A percentile compares a stretch with the other conserved stretches of the same genome.
Conservation (phyloP, 2,888 invertebrate species). For the Orchesella flavescens region DNA sequence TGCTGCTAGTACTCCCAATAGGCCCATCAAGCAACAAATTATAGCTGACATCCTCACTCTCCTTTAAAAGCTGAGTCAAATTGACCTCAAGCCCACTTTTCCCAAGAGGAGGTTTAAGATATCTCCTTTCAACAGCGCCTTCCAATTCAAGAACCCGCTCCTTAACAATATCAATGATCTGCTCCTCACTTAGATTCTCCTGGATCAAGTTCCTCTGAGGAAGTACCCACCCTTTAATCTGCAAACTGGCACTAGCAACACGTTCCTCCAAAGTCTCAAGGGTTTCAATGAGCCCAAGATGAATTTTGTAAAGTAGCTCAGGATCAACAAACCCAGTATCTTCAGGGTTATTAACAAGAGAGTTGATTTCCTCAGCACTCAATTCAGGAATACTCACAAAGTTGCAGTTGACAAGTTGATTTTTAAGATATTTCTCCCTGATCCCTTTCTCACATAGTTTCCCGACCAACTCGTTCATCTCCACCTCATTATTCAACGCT, state of each 20-base stretch:
- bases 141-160: slow-evolving; percentile 88
- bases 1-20: slow-evolving; percentile 27
- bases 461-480: slow-evolving; percentile 41
- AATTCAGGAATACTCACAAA: slow-evolving; percentile 46
- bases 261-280: slow-evolving; percentile 92
- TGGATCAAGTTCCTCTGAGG: slow-evolving; percentile 21
- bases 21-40: slow-evolving; percentile 29
- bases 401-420: slow-evolving; percentile 2
- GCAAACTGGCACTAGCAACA: slow-evolving; percentile 90
- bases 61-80: slow-evolving; percentile 57
- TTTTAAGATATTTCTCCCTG: slow-evolving; percentile 62
- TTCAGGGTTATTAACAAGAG: not conserved
- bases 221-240: slow-evolving; percentile 79
- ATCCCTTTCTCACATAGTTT: slow-evolving; percentile 62
- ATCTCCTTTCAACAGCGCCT: slow-evolving; percentile 92
- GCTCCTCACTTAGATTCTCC: slow-evolving; percentile 50
- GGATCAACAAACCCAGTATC: slow-evolving; percentile 74
- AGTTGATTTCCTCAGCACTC: slow-evolving; percentile 62
- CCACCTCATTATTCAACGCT: slow-evolving; percentile 25
- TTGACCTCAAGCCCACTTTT: slow-evolving; percentile 70
- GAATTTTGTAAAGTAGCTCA: slow-evolving; percentile 85
- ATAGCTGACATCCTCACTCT: slow-evolving; percentile 38
- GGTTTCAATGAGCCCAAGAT: slow-evolving; percentile 85
- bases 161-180: slow-evolving; percentile 78
- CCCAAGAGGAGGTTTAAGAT: slow-evolving; percentile 92